phyloP scores from a whole-genome alignment of 2,113 vertebrate species.

The Erythrocercus mccallii region DNA sequence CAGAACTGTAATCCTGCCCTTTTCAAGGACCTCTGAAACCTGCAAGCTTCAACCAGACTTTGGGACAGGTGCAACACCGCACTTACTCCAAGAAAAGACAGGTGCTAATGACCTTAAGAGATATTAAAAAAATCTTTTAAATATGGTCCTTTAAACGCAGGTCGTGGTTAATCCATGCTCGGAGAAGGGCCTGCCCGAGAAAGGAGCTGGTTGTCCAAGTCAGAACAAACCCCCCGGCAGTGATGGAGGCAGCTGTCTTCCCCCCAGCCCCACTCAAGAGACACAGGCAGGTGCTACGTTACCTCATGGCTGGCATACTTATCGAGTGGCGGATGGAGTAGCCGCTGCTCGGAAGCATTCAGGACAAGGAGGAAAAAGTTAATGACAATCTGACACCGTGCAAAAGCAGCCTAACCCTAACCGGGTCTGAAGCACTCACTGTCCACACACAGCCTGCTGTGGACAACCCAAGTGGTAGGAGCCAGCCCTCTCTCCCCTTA shows the following conservation, averaged over 20 bases:
- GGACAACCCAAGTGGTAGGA: accelerated
- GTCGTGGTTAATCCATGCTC: accelerated
- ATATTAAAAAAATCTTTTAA: neutral
- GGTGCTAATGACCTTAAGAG: neutral
- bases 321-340: conserved; percentile 98
- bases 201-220: neutral
- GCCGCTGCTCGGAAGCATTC: conserved; percentile 89
- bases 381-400: neutral
- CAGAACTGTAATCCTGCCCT: neutral
- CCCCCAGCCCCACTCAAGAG: neutral
- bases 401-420: neutral
- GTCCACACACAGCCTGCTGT: neutral
- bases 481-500: neutral
- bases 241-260: neutral
- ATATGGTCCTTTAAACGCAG: neutral
- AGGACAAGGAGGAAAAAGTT: conserved; percentile 80
- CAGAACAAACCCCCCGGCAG: neutral
- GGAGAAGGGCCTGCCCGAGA: accelerated
- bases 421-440: neutral
- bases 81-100: neutral
- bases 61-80: neutral
- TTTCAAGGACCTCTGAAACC: neutral
- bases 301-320: conserved; percentile 99
- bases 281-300: conserved; percentile 66
- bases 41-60: neutral